A percentile compares a stretch with the other conserved stretches of the same genome.
These are phyloP conservation scores for Linepithema humile DNA, from an alignment of 1,140 invertebrate genomes.

Conservation along the genomic window DNA sequence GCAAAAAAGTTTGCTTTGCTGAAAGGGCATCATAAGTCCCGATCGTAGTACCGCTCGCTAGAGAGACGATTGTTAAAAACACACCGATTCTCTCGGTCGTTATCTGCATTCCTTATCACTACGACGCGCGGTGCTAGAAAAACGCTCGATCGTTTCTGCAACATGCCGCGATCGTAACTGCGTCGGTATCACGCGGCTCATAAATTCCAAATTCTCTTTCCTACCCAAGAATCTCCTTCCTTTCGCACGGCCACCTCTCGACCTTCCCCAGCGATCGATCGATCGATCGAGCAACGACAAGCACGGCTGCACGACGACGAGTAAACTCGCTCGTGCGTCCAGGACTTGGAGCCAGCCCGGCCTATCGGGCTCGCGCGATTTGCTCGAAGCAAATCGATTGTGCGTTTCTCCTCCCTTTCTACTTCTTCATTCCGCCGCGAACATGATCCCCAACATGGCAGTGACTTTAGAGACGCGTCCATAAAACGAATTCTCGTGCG, in stretches of 20 bases:
- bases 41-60: neutral
- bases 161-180: constrained; percentile 1
- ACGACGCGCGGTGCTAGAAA: neutral
- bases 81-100: neutral
- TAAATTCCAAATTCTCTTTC: constrained; percentile 44
- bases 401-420: neutral
- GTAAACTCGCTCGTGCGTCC: neutral
- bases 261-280: constrained; percentile 32
- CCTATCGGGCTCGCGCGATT: constrained; percentile 13
- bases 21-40: neutral
- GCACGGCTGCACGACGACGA: constrained; percentile 19
- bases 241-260: constrained; percentile 41
- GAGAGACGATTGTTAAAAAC: constrained; percentile 15
- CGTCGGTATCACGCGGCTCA: constrained; percentile 37
- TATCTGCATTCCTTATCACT: constrained; percentile 37
- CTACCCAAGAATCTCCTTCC: constrained; percentile 17
- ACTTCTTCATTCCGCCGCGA: neutral
- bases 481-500: neutral
- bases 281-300: constrained; percentile 33
- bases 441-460: constrained; percentile 11
- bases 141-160: constrained; percentile 12
- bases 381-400: constrained; percentile 24
- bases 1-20: neutral
- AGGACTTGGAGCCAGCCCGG: neutral
- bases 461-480: constrained; percentile 28